Percentiles rank a stretch among this genome's conserved stretches.
Evolutionary conservation across 1,140 invertebrate genomes (phyloP).

Genomic region (Drosophila sp.): DNA sequence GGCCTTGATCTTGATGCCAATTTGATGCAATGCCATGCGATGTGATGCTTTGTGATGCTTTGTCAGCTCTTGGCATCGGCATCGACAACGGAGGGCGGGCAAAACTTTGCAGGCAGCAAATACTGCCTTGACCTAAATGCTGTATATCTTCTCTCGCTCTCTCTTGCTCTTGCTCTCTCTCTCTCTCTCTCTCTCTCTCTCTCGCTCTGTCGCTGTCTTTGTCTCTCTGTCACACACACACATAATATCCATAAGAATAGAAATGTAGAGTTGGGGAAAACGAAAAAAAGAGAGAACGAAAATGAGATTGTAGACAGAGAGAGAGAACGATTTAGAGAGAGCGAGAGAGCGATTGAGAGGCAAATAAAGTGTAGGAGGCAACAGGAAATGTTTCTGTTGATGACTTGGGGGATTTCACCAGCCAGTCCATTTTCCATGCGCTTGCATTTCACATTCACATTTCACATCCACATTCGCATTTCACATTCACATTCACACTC

Average conservation of each 20-base stretch:
- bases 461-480: slow-evolving; percentile 33
- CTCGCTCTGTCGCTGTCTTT: neutral
- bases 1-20: slow-evolving; percentile 77
- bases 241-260: slow-evolving; percentile 15
- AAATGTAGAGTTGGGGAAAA: slow-evolving; percentile 1
- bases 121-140: slow-evolving; percentile 73
- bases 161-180: neutral
- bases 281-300: neutral
- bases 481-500: slow-evolving; percentile 22
- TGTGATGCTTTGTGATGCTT: neutral
- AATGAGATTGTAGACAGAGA: neutral
- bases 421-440: slow-evolving; percentile 25
- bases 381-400: slow-evolving; percentile 40
- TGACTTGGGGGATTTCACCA: slow-evolving; percentile 37
- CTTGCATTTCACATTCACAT: slow-evolving; percentile 31
- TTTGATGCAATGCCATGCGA: slow-evolving; percentile 48
- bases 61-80: neutral
- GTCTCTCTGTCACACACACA: neutral
- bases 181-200: neutral
- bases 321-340: neutral
- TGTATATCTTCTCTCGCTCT: neutral
- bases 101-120: slow-evolving; percentile 40
- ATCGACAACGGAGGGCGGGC: slow-evolving; percentile 46
- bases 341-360: neutral
- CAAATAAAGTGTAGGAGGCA: neutral